phyloP scores from a whole-genome alignment of 92 coral and sea anemone genomes.

The Actinostola sp. region DNA sequence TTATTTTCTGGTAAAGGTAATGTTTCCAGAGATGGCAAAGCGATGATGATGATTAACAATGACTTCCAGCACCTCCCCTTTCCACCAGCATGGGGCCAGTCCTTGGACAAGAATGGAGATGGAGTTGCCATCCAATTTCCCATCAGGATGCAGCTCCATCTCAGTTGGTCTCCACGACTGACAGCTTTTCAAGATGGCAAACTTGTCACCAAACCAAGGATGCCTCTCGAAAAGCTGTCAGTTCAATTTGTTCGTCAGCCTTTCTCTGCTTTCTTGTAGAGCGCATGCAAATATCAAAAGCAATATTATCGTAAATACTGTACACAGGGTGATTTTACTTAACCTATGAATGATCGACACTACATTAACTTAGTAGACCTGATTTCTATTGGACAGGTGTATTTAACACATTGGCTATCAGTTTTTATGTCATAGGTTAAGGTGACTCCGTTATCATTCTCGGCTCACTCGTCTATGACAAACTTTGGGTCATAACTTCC shows the following conservation, averaged over 20 bases:
- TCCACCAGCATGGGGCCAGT: conserved; percentile 53
- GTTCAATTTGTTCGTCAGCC: conserved; percentile 53
- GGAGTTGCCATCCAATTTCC: conserved; percentile 57
- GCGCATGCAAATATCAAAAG: too few species aligned
- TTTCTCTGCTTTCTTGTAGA: conserved; percentile 22
- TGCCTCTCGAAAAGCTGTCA: conserved; percentile 47
- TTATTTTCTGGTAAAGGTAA: conserved; percentile 55
- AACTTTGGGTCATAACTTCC: too few species aligned
- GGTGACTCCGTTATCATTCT: too few species aligned
- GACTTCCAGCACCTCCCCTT: conserved; percentile 46
- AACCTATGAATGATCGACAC: too few species aligned
- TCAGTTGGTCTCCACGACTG: conserved; percentile 48
- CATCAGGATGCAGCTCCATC: conserved; percentile 34
- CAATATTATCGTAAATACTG: too few species aligned
- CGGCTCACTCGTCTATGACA: too few species aligned
- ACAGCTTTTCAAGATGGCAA: conserved; percentile 34
- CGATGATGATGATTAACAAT: conserved; percentile 31
- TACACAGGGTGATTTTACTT: too few species aligned
- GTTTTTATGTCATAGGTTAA: too few species aligned
- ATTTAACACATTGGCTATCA: too few species aligned
- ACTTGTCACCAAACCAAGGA: conserved; percentile 43
- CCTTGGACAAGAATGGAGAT: conserved; percentile 71
- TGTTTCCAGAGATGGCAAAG: conserved; percentile 57
- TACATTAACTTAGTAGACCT: too few species aligned
- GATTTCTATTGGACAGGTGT: too few species aligned